Percentiles rank a stretch among this genome's conserved stretches.
Conservation (phyloP, 2,113 vertebrate species). For the Coreoperca whiteheadi region DNA sequence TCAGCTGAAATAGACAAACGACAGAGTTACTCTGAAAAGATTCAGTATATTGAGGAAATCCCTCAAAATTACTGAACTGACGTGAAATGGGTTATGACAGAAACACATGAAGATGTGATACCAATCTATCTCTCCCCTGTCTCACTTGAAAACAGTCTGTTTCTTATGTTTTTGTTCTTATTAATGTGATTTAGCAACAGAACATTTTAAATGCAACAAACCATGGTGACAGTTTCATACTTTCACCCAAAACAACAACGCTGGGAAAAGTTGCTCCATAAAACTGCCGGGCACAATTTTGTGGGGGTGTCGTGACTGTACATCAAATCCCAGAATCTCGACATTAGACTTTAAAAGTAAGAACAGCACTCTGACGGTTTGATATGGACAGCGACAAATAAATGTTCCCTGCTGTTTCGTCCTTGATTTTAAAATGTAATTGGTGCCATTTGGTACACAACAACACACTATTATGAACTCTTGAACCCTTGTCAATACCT, state of each 20-base stretch:
- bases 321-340: slow-evolving; percentile 14
- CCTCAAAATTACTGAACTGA: not conserved
- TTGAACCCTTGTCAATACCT: not conserved
- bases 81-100: not conserved
- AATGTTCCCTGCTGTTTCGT: not conserved
- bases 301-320: slow-evolving; percentile 9
- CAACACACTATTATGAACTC: not conserved
- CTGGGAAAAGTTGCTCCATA: slow-evolving; percentile 23
- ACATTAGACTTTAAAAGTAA: not conserved
- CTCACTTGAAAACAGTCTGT: too few species aligned
- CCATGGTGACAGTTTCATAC: slow-evolving; percentile 2
- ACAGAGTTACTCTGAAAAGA: not conserved
- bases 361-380: not conserved
- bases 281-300: slow-evolving; percentile 19
- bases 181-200: slow-evolving; percentile 13
- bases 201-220: slow-evolving; percentile 14
- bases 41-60: not conserved
- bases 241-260: slow-evolving; percentile 22
- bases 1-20: not conserved
- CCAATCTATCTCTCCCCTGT: not conserved
- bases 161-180: not conserved
- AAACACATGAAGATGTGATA: not conserved
- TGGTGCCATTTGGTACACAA: not conserved
- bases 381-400: not conserved
- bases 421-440: not conserved